Evolutionary conservation across 2,888 invertebrate species (phyloP).

Genomic region (Hirtodrosophila trivittata): DNA sequence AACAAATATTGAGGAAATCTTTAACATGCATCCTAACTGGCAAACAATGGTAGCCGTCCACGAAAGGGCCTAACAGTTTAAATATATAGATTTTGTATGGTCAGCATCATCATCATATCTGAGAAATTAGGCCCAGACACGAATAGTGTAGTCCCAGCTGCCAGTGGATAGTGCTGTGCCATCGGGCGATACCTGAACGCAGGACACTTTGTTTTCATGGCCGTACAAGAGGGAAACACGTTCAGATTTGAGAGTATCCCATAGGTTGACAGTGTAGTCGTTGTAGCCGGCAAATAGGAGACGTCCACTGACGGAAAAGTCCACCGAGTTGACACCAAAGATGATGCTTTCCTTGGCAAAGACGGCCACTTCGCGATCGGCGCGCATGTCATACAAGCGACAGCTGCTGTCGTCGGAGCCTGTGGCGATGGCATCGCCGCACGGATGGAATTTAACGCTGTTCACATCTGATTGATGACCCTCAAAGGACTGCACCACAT

Average conservation of each 20-base stretch:
- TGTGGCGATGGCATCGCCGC: constrained; percentile 98
- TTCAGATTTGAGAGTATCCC: constrained; percentile 98
- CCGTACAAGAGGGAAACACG: constrained; percentile 96
- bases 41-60: constrained; percentile 3
- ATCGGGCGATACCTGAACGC: constrained; percentile 97
- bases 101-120: no score
- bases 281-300: constrained; percentile 99
- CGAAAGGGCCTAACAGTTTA: constrained; percentile 24
- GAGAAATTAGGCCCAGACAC: constrained; percentile 86
- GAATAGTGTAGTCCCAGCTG: constrained; percentile 97
- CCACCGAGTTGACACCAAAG: constrained; percentile 98
- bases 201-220: constrained; percentile 97
- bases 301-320: constrained; percentile 97
- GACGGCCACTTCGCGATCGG: constrained; percentile 98
- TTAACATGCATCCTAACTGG: constrained; percentile 34
- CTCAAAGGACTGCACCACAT: constrained; percentile 99
- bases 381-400: constrained; percentile 97
- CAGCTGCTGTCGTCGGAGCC: constrained; percentile 99
- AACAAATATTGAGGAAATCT: constrained; percentile 36
- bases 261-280: constrained; percentile 99
- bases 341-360: constrained; percentile 98
- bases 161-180: constrained; percentile 98
- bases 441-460: constrained; percentile 98
- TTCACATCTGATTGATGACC: constrained; percentile 99
- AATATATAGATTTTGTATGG: constrained; percentile 12